Evolutionary conservation across 1,140 invertebrate genomes (phyloP), one percentile per base, ranked within the genome.

Genomic region (Armadillidium nasatum): DNA sequence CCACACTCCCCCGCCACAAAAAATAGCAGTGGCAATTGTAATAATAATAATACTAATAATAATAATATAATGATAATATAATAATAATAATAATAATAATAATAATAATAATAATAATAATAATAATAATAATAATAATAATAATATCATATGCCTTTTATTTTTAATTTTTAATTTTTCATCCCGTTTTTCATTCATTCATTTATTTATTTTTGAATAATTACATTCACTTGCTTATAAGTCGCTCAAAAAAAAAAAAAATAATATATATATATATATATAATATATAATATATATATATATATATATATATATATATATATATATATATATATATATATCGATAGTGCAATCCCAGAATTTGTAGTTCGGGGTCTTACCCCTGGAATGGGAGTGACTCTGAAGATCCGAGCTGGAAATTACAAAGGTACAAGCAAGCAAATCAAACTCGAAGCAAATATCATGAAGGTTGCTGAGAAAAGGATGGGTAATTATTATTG

Each of bases 361-460:
- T 80, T 77, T 44, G 74, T 73, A 44, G 79, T 78, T 21, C 45
- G 75, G 15, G 84, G 86, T 4, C 85, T 87, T 43, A 85, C 85
- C 77, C 82, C 90, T 1, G 90, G 90, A 33, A 86, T 89, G 75
- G 89, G 86, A 19, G 91, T 91, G 84, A 88, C 89, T 76, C 86
- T 96, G 60, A 88, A 92, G 72, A 89, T 93, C 74, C 95, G 93
- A 83, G 91, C 93, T 66, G 88, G 89, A 78, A 95, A 96, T 85
- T 89, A 91, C 44, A 94, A 95, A 85, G 94, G 94, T 67, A 89
- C 90, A 74, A 94, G 93, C 78, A 92, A 94, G 81, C 88, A 90
- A 22, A 88, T 91, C 75, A 87, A 92, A 0, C 86, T 95, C 13
- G 93, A 94, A 83, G 93, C 94, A 82, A 92, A 93, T 81, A 91